Base-by-base conservation (phyloP, 1,140 invertebrate genomes). In the Ceratina japonica region DNA sequence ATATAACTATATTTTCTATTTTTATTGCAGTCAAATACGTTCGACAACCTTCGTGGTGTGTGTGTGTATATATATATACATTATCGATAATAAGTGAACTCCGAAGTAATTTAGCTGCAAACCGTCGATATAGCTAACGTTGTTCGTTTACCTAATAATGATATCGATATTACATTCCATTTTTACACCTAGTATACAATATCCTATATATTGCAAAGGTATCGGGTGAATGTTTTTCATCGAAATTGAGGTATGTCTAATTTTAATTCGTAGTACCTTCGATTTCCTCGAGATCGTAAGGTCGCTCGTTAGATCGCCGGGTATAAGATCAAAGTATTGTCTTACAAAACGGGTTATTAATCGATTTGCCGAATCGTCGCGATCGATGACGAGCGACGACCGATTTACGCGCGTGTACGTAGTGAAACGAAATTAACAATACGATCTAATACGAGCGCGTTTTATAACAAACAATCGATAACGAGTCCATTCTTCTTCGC, bases 251-350 rank as follows among this genome's bases (percentile, higher is more conserved):
- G 20, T 49, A 22, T 16, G 20, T 51, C 37, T 16, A 66, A 22
- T 22, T 51, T 20, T 16, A 66, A 22, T 22, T 18, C 20, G 2
- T 49, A 20, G 16, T 65, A 44, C 37, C 37, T 44, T 44, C 37
- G 37, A 44, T 44, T 44, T 44, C 7, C 37, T 37, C 7, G 7
- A 37, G 3, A 37, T 7, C 37, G 7, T 37, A 37, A 37, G 37
- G 37, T 37, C 7, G 7, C 37, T 37, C 37, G n/a, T n/a, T n/a
- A n/a, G n/a, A n/a, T n/a, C n/a, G n/a, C n/a, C n/a, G n/a, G n/a
- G 51, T 56, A 7, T 51, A 81, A 83, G 62, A 49, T 72, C 22
- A 27, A 72, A 77, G 10, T 83, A 83, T 83, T 65, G 79, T 22
- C 56, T 63, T 59, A 0, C 8, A 49, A 83, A 54, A n/a, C 7